Percentiles rank a stretch among this genome's conserved stretches.
Conservation (phyloP, 1,140 invertebrate genomes). For the Neodiprion virginianus region DNA sequence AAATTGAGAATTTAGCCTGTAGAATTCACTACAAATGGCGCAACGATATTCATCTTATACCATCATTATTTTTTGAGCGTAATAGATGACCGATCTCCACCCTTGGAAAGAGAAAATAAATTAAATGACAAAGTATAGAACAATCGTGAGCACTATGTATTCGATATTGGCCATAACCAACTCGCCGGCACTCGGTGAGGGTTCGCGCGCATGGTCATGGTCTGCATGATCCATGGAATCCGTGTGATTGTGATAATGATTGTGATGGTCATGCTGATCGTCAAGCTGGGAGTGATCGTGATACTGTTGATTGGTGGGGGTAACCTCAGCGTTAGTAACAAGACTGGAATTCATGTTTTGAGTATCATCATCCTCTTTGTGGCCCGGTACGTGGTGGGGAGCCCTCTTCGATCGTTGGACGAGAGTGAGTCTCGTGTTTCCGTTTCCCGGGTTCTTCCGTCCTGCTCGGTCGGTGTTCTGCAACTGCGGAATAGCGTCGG, state of each 20-base stretch:
- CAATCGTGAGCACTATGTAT: conserved; percentile 43
- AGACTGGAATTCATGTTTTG: background rate
- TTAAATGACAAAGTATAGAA: conserved; percentile 50
- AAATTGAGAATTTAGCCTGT: too few relatives aligned
- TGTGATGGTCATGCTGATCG: conserved; percentile 17
- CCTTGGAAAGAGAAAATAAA: background rate
- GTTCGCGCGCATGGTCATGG: conserved; percentile 28
- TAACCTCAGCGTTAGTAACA: background rate
- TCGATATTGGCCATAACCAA: conserved; percentile 45
- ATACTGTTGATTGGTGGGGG: background rate
- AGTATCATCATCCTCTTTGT: conserved; percentile 15
- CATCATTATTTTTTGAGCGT: too few relatives aligned
- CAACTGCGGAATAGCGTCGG: conserved; percentile 27
- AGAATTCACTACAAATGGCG: too few relatives aligned
- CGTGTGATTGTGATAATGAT: conserved; percentile 30
- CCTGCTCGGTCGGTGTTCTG: conserved; percentile 16
- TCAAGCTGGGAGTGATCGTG: conserved; percentile 26
- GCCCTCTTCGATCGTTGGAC: conserved; percentile 47
- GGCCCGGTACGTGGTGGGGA: conserved; percentile 37
- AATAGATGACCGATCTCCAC: too few relatives aligned
- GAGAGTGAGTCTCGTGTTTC: conserved; percentile 34
- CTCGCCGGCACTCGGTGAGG: conserved; percentile 39
- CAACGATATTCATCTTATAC: too few relatives aligned
- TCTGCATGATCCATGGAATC: conserved; percentile 21
- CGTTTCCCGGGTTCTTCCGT: background rate